Conservation (phyloP, 2,888 invertebrate species). For the Trichopria drosophilae region DNA sequence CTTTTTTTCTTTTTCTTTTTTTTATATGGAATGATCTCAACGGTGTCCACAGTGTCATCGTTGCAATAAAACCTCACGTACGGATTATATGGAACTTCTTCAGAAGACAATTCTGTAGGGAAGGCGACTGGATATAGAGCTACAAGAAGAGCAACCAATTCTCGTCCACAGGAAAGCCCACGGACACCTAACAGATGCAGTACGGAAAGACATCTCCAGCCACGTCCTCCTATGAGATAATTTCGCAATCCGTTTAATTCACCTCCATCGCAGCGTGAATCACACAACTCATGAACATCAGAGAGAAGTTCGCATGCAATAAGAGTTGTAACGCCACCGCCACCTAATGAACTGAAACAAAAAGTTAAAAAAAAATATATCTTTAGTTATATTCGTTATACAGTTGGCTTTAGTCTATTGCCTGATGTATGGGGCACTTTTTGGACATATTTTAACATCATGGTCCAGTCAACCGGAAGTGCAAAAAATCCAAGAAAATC, state of each 20-base stretch:
- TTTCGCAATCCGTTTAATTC: constrained; percentile 60
- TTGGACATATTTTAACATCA: too few relatives aligned
- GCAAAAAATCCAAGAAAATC: too few relatives aligned
- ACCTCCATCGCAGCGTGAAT: constrained; percentile 50
- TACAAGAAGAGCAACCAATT: constrained; percentile 65
- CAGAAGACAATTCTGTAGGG: constrained; percentile 3
- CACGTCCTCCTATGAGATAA: constrained; percentile 64
- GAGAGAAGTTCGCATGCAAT: constrained; percentile 68
- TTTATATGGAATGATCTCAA: constrained; percentile 49
- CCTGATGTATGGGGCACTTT: too few relatives aligned
- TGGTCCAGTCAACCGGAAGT: too few relatives aligned
- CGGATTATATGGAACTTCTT: constrained; percentile 38
- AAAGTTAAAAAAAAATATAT: too few relatives aligned
- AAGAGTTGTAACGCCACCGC: constrained; percentile 65
- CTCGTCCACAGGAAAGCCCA: constrained; percentile 66
- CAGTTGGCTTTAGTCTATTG: too few relatives aligned
- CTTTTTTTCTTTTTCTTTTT: constrained; percentile 40
- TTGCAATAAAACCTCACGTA: constrained; percentile 48
- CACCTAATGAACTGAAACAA: constrained; percentile 62
- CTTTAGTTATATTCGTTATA: too few relatives aligned
- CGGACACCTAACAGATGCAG: constrained; percentile 64
- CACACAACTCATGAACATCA: constrained; percentile 63
- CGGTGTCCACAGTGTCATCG: constrained; percentile 50
- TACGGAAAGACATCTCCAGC: constrained; percentile 66
- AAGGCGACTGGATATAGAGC: constrained; percentile 60